Evolutionary conservation across 1,140 invertebrate species (phyloP).

Genomic region (Gonatopus flavifemur): DNA sequence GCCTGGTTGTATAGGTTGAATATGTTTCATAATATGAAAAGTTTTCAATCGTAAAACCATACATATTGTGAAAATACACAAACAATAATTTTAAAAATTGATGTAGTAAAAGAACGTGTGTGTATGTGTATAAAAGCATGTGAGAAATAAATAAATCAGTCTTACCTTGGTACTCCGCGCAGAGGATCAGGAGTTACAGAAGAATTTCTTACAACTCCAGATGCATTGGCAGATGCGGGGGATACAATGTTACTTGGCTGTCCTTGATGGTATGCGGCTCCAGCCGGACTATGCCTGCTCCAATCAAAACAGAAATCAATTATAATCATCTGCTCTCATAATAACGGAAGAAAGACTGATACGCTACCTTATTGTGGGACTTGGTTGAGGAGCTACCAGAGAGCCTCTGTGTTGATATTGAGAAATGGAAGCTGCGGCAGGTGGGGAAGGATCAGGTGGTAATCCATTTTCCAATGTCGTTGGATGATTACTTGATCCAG

Average conservation of each 20-base stretch:
- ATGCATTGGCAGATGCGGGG: conserved; percentile 45
- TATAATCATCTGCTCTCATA: background rate
- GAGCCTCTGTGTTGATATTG: conserved; percentile 56
- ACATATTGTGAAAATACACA: too few species aligned
- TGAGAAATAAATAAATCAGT: background rate
- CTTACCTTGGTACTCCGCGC: conserved; percentile 51
- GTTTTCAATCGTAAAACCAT: too few species aligned
- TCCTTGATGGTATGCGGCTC: conserved; percentile 48
- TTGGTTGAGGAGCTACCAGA: conserved; percentile 52
- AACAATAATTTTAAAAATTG: background rate
- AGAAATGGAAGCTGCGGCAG: conserved; percentile 43
- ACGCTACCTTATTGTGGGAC: conserved; percentile 58
- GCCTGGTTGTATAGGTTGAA: too few species aligned
- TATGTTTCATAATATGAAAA: too few species aligned
- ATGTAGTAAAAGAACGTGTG: background rate
- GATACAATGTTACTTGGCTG: conserved; percentile 52
- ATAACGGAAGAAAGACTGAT: background rate
- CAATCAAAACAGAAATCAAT: background rate
- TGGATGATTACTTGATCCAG: conserved; percentile 45
- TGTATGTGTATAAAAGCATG: background rate
- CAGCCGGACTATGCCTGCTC: conserved; percentile 50
- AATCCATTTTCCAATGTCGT: conserved; percentile 58
- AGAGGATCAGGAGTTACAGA: conserved; percentile 54
- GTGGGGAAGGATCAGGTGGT: conserved; percentile 54
- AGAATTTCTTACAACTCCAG: conserved; percentile 54